Base-by-base conservation (phyloP, 1,140 invertebrate species). In the Zophobas atratus region DNA sequence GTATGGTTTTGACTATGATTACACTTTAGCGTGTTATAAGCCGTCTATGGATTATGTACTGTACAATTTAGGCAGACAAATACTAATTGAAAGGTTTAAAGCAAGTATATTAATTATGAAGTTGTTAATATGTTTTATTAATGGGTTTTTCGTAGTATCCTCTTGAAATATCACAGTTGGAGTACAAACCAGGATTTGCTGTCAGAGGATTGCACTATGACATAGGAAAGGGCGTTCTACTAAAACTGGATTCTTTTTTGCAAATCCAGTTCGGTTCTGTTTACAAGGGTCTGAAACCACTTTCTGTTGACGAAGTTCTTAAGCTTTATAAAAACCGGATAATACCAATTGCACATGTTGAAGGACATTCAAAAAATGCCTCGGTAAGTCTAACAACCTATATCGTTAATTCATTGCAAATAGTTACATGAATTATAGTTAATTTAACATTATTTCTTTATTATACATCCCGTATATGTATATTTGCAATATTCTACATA, bases 1-100 rank as follows among this genome's bases (percentile, higher is more conserved):
- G 0, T 99, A 98, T 90, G 98, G 98, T 20, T 99, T 99, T 89
- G 98, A 99, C 89, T 99, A 99, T 90, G 98, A 99, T 86, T 99
- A 99, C 85, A 99, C 98, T 0, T 87, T 99, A 77, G 97, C 97
- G n/a, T 95, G 95, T 83, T 99, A 99, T 87, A 97, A 96, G 84
- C 93, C 94, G 32, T 91, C 94, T 46, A 88, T 99, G 85, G 96
- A 99, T 86, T 91, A 94, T 84, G 88, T 99, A n/a, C 90, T 99
- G 2, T 99, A 99, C 86, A 94, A 96, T 84, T 89, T 99, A 48
- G 98, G 96, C 3, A 91, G 94, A 80, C 93, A 98, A 82, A 92
- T 92, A 84, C 89, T 99, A 0, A 92, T 99, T 63, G 92, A 94
- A 84, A 94, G 95, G 83, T 95, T 94, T 84, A 97, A 97, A 90